Percentiles rank a stretch among this genome's conserved stretches.
Conservation (phyloP, 1,140 invertebrate genomes). For the Metaphire vulgaris region DNA sequence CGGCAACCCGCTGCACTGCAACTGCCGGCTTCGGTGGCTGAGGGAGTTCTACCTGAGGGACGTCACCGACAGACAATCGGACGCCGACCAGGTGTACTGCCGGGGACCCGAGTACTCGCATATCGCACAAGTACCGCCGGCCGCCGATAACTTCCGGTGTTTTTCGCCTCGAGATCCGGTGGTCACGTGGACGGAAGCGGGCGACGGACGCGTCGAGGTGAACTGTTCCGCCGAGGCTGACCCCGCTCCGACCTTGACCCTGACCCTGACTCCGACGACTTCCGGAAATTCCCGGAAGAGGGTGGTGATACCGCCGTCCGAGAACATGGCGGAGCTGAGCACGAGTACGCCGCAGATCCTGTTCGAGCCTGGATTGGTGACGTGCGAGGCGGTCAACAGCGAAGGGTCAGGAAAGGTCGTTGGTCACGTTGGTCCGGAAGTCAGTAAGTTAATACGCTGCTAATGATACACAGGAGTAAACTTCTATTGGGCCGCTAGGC, state of each 20-base stretch:
- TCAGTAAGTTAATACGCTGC: no score
- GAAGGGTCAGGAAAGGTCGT: conserved; percentile 7
- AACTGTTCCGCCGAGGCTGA: conserved; percentile 18
- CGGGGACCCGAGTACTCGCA: not conserved
- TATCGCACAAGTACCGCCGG: not conserved
- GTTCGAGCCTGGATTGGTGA: not conserved
- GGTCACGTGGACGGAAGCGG: conserved; percentile 12
- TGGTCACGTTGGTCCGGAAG: not conserved
- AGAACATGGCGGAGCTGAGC: conserved; percentile 15
- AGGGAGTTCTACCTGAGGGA: conserved; percentile 20
- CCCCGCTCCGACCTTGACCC: conserved; percentile 14
- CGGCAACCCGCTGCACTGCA: conserved; percentile 25
- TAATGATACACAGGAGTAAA: no score
- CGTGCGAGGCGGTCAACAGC: conserved; percentile 17
- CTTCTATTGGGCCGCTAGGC: no score
- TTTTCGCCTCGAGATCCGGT: not conserved
- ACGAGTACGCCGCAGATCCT: conserved; percentile 21
- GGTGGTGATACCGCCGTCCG: conserved; percentile 22
- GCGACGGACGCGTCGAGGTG: conserved; percentile 9
- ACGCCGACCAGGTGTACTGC: conserved; percentile 10
- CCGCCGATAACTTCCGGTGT: conserved; percentile 9
- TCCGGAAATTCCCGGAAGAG: not conserved
- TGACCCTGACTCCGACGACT: no score
- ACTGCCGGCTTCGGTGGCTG: conserved; percentile 24
- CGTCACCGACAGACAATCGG: conserved; percentile 15